phyloP scores from a whole-genome alignment of 2,888 invertebrate species.

The Conistra vaccinii region DNA sequence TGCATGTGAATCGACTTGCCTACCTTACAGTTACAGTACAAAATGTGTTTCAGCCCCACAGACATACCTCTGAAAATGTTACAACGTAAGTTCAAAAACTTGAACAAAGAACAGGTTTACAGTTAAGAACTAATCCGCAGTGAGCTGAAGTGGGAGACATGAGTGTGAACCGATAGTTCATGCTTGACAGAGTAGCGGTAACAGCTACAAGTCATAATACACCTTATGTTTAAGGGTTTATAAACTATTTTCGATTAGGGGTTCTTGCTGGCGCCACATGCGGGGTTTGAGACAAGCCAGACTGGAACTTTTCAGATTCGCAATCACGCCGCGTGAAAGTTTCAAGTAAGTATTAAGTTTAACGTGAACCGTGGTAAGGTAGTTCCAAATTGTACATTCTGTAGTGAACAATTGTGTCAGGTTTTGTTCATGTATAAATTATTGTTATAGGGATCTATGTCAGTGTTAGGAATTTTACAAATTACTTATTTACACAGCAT shows the following conservation, averaged over 20 bases:
- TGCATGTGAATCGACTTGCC: not conserved
- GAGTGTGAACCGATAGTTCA: slow-evolving; percentile 77
- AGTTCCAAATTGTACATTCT: slow-evolving; percentile 70
- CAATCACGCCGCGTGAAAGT: slow-evolving; percentile 84
- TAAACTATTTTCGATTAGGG: slow-evolving; percentile 57
- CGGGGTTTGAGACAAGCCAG: slow-evolving; percentile 71
- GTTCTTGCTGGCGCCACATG: slow-evolving; percentile 72
- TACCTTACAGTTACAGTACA: slow-evolving; percentile 1
- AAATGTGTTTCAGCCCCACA: slow-evolving; percentile 20
- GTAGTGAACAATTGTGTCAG: slow-evolving; percentile 64
- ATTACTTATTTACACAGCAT: too few species aligned
- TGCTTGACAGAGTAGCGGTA: slow-evolving; percentile 58
- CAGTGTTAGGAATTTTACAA: slow-evolving; percentile 17
- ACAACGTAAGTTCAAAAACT: slow-evolving; percentile 62
- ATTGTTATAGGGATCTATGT: slow-evolving; percentile 32
- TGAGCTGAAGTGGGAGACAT: slow-evolving; percentile 72
- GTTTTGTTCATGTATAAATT: slow-evolving; percentile 52
- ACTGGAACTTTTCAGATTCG: slow-evolving; percentile 85
- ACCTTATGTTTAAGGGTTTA: slow-evolving; percentile 43
- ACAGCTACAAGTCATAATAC: slow-evolving; percentile 43
- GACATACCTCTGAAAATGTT: slow-evolving; percentile 39
- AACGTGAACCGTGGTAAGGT: slow-evolving; percentile 77
- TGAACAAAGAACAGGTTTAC: slow-evolving; percentile 69
- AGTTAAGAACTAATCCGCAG: slow-evolving; percentile 76
- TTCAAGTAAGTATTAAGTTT: slow-evolving; percentile 83